Evolutionary conservation across 2,888 invertebrate genomes (phyloP).

Genomic region (Nebria salina): DNA sequence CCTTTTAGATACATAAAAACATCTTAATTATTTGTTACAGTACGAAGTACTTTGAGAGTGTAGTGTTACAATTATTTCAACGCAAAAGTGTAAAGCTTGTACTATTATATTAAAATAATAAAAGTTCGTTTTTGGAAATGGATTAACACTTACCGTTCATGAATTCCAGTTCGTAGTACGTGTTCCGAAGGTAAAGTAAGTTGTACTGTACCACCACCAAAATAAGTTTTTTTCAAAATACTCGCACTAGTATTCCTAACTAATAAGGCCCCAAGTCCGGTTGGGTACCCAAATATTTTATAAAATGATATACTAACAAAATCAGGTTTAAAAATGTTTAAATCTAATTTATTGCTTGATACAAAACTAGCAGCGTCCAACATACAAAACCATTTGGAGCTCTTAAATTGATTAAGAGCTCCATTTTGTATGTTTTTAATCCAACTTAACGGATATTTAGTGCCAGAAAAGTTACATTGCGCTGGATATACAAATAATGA

Average conservation of each 20-base stretch:
- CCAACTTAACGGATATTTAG: conserved; percentile 84
- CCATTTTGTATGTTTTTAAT: conserved; percentile 72
- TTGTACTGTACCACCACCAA: conserved; percentile 94
- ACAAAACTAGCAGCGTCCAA: conserved; percentile 89
- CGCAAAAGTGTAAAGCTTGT: no score
- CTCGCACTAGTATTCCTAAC: conserved; percentile 73
- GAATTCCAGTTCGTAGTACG: conserved; percentile 73
- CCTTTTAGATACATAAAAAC: no score
- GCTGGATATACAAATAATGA: conserved; percentile 88
- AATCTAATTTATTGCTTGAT: conserved; percentile 80
- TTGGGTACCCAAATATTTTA: conserved; percentile 96
- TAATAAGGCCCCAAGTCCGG: conserved; percentile 90
- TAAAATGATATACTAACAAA: conserved; percentile 95
- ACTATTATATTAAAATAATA: background rate
- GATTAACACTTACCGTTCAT: conserved; percentile 72
- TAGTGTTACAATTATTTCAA: no score
- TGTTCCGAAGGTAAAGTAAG: conserved; percentile 78
- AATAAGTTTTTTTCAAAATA: conserved; percentile 78
- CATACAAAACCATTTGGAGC: conserved; percentile 75
- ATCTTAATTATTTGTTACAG: no score
- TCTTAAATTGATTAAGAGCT: conserved; percentile 63
- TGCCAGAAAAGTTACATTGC: conserved; percentile 94
- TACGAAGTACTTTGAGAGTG: no score
- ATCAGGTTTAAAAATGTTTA: conserved; percentile 79
- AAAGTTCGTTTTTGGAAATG: background rate